phyloP scores from a whole-genome alignment of 2,113 vertebrate genomes.

The Tachysurus vachellii region DNA sequence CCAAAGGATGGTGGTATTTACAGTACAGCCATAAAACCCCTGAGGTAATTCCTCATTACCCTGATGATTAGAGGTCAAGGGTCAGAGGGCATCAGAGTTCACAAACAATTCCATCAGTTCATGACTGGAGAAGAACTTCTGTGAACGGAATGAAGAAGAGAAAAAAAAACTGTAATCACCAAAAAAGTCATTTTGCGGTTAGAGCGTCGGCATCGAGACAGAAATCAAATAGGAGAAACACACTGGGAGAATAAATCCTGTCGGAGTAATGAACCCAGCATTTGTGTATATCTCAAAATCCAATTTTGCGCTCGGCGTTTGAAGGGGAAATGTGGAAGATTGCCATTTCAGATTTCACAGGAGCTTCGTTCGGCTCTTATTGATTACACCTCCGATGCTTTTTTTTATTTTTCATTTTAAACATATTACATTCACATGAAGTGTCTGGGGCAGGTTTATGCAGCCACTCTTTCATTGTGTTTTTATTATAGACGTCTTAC shows the following conservation, averaged over 20 bases:
- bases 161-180: slow-evolving; percentile 18
- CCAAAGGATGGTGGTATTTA: background rate
- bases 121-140: slow-evolving; percentile 34
- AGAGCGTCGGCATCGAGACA: slow-evolving; percentile 38
- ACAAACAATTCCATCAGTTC: slow-evolving; percentile 19
- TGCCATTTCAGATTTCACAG: slow-evolving; percentile 51
- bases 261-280: slow-evolving; percentile 54
- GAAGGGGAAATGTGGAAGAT: slow-evolving; percentile 49
- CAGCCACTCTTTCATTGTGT: background rate
- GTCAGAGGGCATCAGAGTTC: background rate
- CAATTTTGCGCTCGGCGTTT: slow-evolving; percentile 53
- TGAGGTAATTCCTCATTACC: background rate
- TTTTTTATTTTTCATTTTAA: slow-evolving; percentile 43
- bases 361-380: slow-evolving; percentile 53
- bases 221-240: slow-evolving; percentile 53
- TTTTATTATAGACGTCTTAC: slow-evolving; percentile 29
- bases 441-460: slow-evolving; percentile 29
- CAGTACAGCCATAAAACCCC: background rate
- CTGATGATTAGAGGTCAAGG: slow-evolving; percentile 12
- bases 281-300: slow-evolving; percentile 56
- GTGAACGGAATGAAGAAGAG: background rate
- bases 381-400: slow-evolving; percentile 49
- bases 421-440: slow-evolving; percentile 51
- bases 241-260: slow-evolving; percentile 48
- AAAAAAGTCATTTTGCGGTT: slow-evolving; percentile 52